Conservation (phyloP, 2,888 invertebrate species). For the Dasysyrphus tricinctus region DNA sequence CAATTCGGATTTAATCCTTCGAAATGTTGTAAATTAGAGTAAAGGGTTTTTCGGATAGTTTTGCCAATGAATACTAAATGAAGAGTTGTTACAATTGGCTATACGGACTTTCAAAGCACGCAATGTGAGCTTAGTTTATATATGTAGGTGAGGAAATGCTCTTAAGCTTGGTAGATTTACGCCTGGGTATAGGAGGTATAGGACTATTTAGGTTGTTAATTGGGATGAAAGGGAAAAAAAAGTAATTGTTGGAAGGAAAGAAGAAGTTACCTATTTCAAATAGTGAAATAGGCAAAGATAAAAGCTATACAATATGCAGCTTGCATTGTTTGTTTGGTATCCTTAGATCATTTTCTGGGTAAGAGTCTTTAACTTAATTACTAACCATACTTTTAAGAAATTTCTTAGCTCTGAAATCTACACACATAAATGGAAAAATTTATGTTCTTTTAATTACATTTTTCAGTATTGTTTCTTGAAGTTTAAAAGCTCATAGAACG, state of each 20-base stretch:
- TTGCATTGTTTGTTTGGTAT: too few species aligned
- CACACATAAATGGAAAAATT: too few species aligned
- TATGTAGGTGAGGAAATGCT: slow-evolving; percentile 13
- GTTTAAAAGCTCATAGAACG: too few species aligned
- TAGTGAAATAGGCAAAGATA: too few species aligned
- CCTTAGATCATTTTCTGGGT: too few species aligned
- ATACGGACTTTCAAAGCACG: neutral
- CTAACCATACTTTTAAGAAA: too few species aligned
- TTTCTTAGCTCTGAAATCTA: too few species aligned
- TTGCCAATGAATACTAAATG: slow-evolving; percentile 46
- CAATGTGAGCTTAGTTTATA: neutral
- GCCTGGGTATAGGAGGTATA: neutral
- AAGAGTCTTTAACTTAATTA: too few species aligned
- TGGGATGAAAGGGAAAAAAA: neutral
- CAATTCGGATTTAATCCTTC: slow-evolving; percentile 54
- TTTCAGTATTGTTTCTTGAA: too few species aligned
- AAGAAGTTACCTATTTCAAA: neutral
- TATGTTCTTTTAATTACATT: too few species aligned
- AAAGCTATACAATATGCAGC: too few species aligned
- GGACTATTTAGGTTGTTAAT: neutral
- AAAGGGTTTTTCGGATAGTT: slow-evolving; percentile 36
- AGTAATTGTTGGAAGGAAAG: neutral
- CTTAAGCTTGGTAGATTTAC: slow-evolving; percentile 23
- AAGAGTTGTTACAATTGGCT: neutral
- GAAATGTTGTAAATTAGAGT: slow-evolving; percentile 58